Evolutionary conservation across 2,797 vertebrate genomes (phyloP), one percentile per base, ranked within the genome.

Genomic region (Dromococcyx pavoninus): DNA sequence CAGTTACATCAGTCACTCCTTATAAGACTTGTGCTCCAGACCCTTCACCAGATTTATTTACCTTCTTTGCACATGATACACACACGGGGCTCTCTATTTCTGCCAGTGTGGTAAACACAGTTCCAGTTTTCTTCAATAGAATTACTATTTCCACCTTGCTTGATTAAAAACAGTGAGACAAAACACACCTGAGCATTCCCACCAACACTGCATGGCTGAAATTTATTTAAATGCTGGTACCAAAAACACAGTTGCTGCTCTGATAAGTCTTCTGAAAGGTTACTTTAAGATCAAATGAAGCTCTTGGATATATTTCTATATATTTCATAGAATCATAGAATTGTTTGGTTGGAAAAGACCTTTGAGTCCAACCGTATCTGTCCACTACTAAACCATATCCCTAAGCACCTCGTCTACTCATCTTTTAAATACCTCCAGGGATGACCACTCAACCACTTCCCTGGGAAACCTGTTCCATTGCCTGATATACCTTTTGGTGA

Each of bases 121-220:
- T 65, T 79, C 23, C 80, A 92, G 53, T 27, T 80, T 91, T 86
- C 60, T 58, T 71, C 75, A 93, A 85, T 13, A 79, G 67, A 93
- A 67, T 82, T 84, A 88, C 64, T 79, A 53, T 73, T 37, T 85
- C 85, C 41, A 67, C 39, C 88, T 79, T 80, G 48, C 77, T 94
- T 94, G 58, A 53, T 73, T 13, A 10, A 65, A 93, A 93, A 51
- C 51, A 60, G 66, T 21, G 48, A 84, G 71, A 74, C 48, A 84
- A 91, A 94, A 76, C 85, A 53, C 44, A 90, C 80, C 48, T 87
- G 71, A 71, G 27, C 30, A 44, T 71, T 91, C 27, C 33, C 60
- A 86, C 32, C 4, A 10, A 44, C 57, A 53, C 33, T 65, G 28
- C 30, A 50, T 39, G 30, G 23, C 37, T 93, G 79, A 88, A 90